phyloP scores from a whole-genome alignment of 2,113 vertebrate genomes.

The Psilopsiagon aymara region DNA sequence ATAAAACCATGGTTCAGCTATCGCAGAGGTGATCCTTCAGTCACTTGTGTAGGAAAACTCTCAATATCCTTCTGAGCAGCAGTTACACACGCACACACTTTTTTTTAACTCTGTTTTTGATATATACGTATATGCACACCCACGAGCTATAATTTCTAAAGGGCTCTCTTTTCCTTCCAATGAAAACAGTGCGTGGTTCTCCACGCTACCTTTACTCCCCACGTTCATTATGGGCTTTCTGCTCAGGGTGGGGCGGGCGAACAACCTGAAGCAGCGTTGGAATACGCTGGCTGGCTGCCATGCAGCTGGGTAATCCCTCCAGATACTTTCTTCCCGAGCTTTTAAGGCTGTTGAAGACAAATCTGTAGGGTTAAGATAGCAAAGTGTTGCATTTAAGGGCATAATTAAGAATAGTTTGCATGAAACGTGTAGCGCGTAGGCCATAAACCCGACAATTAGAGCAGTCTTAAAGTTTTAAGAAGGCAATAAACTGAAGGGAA shows the following conservation, averaged over 20 bases:
- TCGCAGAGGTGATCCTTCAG: neutral
- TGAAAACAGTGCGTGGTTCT: conserved; percentile 1
- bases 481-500: neutral
- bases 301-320: conserved; percentile 65
- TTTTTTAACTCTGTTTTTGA: neutral
- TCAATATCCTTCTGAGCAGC: neutral
- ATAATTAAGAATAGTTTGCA: neutral
- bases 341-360: conserved; percentile 7
- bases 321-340: conserved; percentile 23
- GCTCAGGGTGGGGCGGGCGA: conserved; percentile 2
- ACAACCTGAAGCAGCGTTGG: conserved; percentile 13
- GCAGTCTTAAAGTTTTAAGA: neutral
- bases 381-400: neutral
- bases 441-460: conserved; percentile 3
- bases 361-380: conserved; percentile 24
- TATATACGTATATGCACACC: neutral
- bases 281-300: conserved; percentile 47
- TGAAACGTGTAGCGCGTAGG: rapidly evolving
- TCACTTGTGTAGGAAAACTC: neutral
- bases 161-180: neutral
- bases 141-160: conserved; percentile 33
- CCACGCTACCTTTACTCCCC: neutral
- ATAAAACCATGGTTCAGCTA: neutral
- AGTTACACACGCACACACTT: neutral
- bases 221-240: neutral